Conservation (phyloP, 2,797 vertebrate species). For the Manis pentadactyla region DNA sequence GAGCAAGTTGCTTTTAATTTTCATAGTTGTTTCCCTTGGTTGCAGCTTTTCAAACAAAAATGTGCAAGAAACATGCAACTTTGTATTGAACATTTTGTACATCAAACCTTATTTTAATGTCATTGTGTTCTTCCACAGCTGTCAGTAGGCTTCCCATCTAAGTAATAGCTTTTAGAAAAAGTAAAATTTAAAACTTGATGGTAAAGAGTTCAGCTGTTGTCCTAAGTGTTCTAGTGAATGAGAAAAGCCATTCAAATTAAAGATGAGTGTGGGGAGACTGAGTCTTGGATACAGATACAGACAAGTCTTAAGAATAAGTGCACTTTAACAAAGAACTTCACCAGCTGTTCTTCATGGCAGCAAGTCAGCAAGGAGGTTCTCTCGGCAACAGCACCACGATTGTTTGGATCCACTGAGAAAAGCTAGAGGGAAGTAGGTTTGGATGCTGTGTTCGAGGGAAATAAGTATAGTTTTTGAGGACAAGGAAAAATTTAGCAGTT, state of each 20-base stretch:
- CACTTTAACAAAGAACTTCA: conserved; percentile 42
- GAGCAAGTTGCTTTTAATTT: conserved; percentile 80
- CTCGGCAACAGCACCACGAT: conserved; percentile 35
- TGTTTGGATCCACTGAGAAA: conserved; percentile 58
- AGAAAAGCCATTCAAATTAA: conserved; percentile 20
- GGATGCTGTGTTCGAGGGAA: conserved; percentile 37
- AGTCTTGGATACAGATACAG: conserved; percentile 33
- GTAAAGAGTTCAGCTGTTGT: conserved; percentile 7
- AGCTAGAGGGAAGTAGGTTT: conserved; percentile 39
- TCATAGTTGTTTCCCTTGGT: conserved; percentile 78
- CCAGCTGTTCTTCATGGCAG: conserved; percentile 20
- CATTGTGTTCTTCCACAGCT: conserved; percentile 57
- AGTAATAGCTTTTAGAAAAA: background rate
- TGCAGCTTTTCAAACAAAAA: conserved; percentile 81
- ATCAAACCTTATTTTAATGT: conserved; percentile 57
- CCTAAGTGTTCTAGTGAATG: background rate
- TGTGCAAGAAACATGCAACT: conserved; percentile 60
- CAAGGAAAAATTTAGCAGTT: conserved; percentile 30
- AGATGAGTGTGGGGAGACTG: conserved; percentile 19
- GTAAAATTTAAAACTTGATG: background rate
- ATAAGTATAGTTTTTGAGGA: conserved; percentile 41
- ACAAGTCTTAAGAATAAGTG: background rate
- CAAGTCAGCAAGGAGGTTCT: conserved; percentile 35
- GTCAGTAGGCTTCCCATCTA: conserved; percentile 24
- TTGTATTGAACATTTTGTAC: conserved; percentile 69